Evolutionary conservation across 2,797 vertebrate genomes (phyloP), one percentile per base, ranked within the genome.

Genomic region (Artibeus jamaicensis): DNA sequence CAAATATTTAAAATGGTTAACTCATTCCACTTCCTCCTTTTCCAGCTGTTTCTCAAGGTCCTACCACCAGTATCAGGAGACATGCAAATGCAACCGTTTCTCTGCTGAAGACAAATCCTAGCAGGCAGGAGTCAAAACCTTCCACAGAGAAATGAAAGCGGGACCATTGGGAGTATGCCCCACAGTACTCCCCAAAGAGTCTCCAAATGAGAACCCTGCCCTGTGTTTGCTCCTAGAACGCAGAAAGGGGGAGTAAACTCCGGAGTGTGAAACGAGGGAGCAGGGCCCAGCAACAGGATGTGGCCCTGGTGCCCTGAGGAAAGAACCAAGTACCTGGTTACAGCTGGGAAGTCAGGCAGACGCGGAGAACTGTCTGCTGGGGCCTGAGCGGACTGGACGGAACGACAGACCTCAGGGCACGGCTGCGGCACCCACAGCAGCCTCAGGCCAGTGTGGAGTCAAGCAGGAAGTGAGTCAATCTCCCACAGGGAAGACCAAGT

Each of bases 91-190:
- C 67, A 90, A 34, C 29, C 0, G 46, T 86, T 79, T 86, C 68
- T 95, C 83, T 62, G 57, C 18, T 59, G 68, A 86, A 44, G 65
- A 86, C 67, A 85, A 55, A 95, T 34, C 59, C 29, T 21, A 79
- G 74, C 18, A 55, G n/a, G 59, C 83, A 81, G 15, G 85, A 92
- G 79, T 62, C 62, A 55, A 39, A 42, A n/a, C 91, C 85, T 93
- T 70, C 91, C 78, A 48, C 16, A 26, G 91, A 97, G 93, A 96
- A 89, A 96, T 65, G 37, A 59, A 62, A 91, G 46, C 16, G 19
- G 26, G n/a, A 5, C 32, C 21, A 4, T 3, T 55, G 89, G 79
- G 67, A 9, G 53, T 68, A 48, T 8, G 65, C 55, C 86, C 95
- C 86, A 8, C 6, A 84, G 14, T 39, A 37, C 42, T 77, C 88